Conservation (phyloP, 1,140 invertebrate species). For the Adoxophyes honmai region DNA sequence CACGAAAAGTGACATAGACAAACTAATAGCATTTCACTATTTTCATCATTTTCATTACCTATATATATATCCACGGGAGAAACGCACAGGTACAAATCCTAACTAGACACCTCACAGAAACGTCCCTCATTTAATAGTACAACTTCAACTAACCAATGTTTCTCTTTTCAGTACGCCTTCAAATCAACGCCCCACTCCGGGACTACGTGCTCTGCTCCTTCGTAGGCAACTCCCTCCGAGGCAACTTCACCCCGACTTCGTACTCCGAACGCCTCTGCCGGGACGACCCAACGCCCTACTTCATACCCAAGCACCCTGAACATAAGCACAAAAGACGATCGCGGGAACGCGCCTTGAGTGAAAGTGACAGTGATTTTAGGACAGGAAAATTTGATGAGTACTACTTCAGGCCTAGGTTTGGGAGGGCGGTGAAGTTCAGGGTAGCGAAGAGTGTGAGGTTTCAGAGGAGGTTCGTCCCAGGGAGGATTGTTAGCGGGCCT, state of each 20-base stretch:
- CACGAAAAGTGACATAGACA: no score
- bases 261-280: slow-evolving; percentile 49
- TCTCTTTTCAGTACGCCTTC: slow-evolving; percentile 60
- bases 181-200: slow-evolving; percentile 42
- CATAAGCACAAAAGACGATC: slow-evolving; percentile 41
- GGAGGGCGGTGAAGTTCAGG: slow-evolving; percentile 39
- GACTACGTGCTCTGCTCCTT: slow-evolving; percentile 62
- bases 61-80: no score
- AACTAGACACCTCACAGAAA: no score
- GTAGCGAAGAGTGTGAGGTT: slow-evolving; percentile 35
- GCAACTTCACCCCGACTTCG: slow-evolving; percentile 65
- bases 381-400: slow-evolving; percentile 45
- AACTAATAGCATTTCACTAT: no score
- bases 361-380: slow-evolving; percentile 29
- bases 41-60: no score
- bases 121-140: not conserved
- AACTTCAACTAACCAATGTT: slow-evolving; percentile 16
- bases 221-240: slow-evolving; percentile 46
- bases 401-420: slow-evolving; percentile 56
- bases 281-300: slow-evolving; percentile 51
- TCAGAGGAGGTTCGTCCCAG: slow-evolving; percentile 43
- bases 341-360: slow-evolving; percentile 19
- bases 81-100: no score
- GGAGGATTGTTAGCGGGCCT: slow-evolving; percentile 52
- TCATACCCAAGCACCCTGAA: slow-evolving; percentile 51